These are phyloP conservation scores for Apocheima hispidaria DNA, from an alignment of 2,888 invertebrate genomes.

Conservation along the genomic window DNA sequence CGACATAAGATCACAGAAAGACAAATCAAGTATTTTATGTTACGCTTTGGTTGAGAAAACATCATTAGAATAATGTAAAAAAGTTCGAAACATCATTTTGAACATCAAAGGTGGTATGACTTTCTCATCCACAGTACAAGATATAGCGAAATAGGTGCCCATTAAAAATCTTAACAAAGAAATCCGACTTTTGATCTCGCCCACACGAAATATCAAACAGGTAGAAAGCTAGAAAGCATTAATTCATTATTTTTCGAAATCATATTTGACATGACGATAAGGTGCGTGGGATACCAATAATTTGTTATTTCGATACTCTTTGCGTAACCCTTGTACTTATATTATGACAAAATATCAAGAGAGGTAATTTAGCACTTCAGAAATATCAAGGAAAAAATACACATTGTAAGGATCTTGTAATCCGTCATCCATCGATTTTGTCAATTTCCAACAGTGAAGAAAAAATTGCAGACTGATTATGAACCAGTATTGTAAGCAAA, in stretches of 20 bases:
- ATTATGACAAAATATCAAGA: neutral
- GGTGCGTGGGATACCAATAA: slow-evolving; percentile 51
- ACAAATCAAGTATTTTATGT: slow-evolving; percentile 8
- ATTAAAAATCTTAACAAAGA: slow-evolving; percentile 29
- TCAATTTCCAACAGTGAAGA: neutral
- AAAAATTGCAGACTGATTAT: neutral
- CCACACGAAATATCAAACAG: slow-evolving; percentile 42
- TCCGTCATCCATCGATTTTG: neutral
- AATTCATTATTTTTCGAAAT: slow-evolving; percentile 54
- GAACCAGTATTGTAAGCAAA: neutral
- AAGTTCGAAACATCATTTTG: neutral
- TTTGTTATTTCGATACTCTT: slow-evolving; percentile 34
- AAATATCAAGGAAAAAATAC: neutral
- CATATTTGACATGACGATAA: slow-evolving; percentile 52
- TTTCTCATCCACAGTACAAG: slow-evolving; percentile 22
- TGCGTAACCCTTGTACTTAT: slow-evolving; percentile 19
- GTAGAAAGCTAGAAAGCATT: slow-evolving; percentile 48
- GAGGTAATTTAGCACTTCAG: neutral
- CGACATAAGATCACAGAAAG: neutral
- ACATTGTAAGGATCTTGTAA: neutral
- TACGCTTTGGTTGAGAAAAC: slow-evolving; percentile 10
- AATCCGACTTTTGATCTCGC: slow-evolving; percentile 40
- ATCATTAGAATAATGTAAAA: slow-evolving; percentile 7
- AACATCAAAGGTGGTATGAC: slow-evolving; percentile 5
- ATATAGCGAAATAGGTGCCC: slow-evolving; percentile 20